Percentiles rank a stretch among this genome's conserved stretches.
These are phyloP conservation scores for Siniperca scherzeri DNA, from an alignment of 2,797 vertebrate genomes.

Conservation along the genomic window DNA sequence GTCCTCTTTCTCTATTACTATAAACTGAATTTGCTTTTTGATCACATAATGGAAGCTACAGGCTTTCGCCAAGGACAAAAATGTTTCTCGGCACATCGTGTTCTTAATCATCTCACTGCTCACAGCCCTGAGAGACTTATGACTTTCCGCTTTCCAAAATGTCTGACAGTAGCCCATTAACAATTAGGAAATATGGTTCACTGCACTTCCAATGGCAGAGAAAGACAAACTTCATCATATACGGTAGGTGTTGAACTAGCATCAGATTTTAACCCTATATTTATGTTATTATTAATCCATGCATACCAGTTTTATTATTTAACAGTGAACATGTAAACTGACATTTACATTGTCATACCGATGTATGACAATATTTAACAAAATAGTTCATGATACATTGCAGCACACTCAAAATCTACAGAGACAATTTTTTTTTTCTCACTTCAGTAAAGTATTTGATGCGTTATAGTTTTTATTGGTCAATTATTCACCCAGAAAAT, in stretches of 20 bases:
- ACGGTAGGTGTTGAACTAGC: not conserved
- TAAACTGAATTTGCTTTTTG: constrained; percentile 17
- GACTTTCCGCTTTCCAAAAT: constrained; percentile 60
- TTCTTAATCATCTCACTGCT: constrained; percentile 62
- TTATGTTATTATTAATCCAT: not conserved
- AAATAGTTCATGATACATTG: not conserved
- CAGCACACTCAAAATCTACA: not conserved
- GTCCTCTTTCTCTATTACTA: not conserved
- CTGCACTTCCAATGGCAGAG: constrained; percentile 38
- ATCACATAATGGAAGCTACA: constrained; percentile 40
- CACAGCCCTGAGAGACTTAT: constrained; percentile 53
- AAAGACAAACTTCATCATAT: constrained; percentile 29
- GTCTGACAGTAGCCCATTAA: constrained; percentile 55
- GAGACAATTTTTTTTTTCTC: not conserved
- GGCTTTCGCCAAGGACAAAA: constrained; percentile 53
- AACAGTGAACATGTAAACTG: not conserved
- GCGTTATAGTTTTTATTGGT: constrained; percentile 22
- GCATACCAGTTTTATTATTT: not conserved
- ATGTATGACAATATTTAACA: not conserved
- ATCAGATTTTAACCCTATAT: not conserved
- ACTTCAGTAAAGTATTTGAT: constrained; percentile 12
- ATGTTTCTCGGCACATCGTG: constrained; percentile 37
- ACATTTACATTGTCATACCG: not conserved
- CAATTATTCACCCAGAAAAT: constrained; percentile 40
- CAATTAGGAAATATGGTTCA: constrained; percentile 51